These are phyloP conservation scores for Ormyrus pomaceus DNA, from an alignment of 2,888 invertebrate genomes.

Conservation along the genomic window DNA sequence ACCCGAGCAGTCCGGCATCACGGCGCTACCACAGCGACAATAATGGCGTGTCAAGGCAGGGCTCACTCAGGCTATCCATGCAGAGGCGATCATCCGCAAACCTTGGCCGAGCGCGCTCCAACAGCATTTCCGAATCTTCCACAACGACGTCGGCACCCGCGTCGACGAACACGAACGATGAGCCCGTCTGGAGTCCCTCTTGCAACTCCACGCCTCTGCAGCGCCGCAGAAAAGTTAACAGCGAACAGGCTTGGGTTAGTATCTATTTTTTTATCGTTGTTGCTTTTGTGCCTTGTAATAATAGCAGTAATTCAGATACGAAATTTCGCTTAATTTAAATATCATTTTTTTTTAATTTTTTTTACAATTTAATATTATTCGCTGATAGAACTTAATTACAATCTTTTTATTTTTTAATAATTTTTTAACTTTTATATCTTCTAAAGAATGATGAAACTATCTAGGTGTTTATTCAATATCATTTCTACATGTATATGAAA, in stretches of 20 bases:
- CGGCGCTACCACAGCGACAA: slow-evolving; percentile 49
- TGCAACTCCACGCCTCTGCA: slow-evolving; percentile 69
- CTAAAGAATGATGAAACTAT: no score
- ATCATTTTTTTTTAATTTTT: no score
- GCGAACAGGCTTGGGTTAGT: slow-evolving; percentile 51
- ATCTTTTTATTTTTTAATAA: no score
- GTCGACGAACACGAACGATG: slow-evolving; percentile 6
- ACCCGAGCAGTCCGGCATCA: slow-evolving; percentile 5
- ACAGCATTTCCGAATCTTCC: slow-evolving; percentile 68
- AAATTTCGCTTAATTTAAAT: no score
- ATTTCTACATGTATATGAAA: no score
- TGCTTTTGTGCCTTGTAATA: neutral
- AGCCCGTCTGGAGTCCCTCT: slow-evolving; percentile 65
- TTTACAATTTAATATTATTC: no score
- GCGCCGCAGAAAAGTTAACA: slow-evolving; percentile 65
- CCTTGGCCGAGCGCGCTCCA: slow-evolving; percentile 67
- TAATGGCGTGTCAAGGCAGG: slow-evolving; percentile 64
- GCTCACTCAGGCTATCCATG: slow-evolving; percentile 66
- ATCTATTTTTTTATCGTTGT: neutral
- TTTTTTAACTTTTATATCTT: no score
- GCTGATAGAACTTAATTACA: no score
- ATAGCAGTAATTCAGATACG: neutral
- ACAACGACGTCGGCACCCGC: slow-evolving; percentile 44
- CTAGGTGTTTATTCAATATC: no score
- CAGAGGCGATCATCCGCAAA: slow-evolving; percentile 62